phyloP scores from a whole-genome alignment of 2,113 vertebrate genomes.

The Plotosus lineatus region DNA sequence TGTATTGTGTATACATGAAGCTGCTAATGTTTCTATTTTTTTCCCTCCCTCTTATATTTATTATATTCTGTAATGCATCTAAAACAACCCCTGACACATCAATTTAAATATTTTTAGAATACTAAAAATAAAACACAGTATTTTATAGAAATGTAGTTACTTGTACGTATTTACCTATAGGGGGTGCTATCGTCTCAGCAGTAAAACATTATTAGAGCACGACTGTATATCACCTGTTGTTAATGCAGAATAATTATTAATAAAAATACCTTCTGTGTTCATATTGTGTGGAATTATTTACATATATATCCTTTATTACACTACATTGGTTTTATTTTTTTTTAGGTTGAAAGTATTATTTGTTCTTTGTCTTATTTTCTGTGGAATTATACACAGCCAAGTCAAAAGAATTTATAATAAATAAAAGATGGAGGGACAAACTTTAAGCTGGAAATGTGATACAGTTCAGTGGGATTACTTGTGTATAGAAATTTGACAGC shows the following conservation, averaged over 20 bases:
- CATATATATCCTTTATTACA: not conserved
- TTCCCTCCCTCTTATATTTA: not conserved
- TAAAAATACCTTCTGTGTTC: not conserved
- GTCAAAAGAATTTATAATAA: not conserved
- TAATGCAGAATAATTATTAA: not conserved
- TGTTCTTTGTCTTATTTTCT: not conserved
- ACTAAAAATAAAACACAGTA: not conserved
- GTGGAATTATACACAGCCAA: not conserved
- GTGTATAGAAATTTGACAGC: not conserved
- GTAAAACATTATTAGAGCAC: not conserved
- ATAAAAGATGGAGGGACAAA: not conserved
- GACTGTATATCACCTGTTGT: not conserved
- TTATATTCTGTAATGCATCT: not conserved
- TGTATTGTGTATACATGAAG: too few relatives aligned
- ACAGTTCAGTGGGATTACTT: not conserved
- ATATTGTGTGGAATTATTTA: not conserved
- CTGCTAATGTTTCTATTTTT: not conserved
- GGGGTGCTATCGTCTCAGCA: conserved; percentile 25
- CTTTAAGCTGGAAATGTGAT: not conserved
- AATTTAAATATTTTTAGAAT: not conserved
- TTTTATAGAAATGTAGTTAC: not conserved
- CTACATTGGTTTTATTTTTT: not conserved
- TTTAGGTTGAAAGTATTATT: not conserved
- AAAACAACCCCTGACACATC: not conserved
- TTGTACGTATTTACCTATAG: not conserved